Evolutionary conservation across 2,113 vertebrate genomes (phyloP).

Genomic region (Chloroceryle aenea): DNA sequence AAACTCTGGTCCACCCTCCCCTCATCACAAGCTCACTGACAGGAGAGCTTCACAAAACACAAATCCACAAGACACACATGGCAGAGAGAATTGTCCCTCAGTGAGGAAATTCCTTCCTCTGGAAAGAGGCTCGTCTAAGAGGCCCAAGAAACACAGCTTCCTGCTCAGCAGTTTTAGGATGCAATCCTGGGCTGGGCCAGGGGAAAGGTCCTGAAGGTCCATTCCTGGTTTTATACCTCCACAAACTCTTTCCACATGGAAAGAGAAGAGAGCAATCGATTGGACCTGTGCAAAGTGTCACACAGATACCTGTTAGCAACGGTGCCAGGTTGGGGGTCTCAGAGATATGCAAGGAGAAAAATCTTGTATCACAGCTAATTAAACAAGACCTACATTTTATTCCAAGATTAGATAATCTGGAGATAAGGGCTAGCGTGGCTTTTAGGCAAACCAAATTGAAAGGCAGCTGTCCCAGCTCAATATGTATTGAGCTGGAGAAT

Average conservation of each 20-base stretch:
- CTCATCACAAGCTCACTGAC: not conserved
- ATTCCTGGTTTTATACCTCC: not conserved
- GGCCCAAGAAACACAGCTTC: not conserved
- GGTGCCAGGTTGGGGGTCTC: not conserved
- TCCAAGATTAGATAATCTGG: not conserved
- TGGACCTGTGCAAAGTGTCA: not conserved
- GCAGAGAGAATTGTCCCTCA: not conserved
- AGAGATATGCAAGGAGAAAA: not conserved
- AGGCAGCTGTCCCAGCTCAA: slow-evolving; percentile 40
- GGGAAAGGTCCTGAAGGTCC: not conserved
- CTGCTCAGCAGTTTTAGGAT: not conserved
- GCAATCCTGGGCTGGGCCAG: not conserved
- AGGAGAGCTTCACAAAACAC: not conserved
- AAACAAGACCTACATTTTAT: not conserved
- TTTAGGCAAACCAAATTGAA: slow-evolving; percentile 5
- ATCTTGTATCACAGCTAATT: not conserved
- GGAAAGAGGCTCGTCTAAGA: not conserved
- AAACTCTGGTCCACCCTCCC: not conserved
- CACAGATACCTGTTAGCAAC: not conserved
- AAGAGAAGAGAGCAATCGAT: not conserved
- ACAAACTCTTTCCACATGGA: not conserved
- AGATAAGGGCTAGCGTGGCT: not conserved
- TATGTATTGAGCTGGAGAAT: slow-evolving; percentile 43
- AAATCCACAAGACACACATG: not conserved
- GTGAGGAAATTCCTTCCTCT: not conserved